Base-by-base conservation (phyloP, 2,113 vertebrate genomes). In the Cynoglossus semilaevis region DNA sequence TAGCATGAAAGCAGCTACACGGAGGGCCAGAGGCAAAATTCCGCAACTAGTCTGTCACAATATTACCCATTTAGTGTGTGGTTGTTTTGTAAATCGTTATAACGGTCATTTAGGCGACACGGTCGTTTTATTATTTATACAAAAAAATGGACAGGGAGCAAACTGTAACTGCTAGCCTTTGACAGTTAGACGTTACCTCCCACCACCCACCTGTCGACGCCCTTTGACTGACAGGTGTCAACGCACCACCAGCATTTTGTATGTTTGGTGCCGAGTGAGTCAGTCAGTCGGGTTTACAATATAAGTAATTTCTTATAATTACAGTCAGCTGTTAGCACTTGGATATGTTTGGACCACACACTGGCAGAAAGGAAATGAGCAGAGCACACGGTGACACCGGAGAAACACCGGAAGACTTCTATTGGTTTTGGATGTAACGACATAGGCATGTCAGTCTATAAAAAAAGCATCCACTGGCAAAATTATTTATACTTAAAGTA, bases 141-240 rank as follows among this genome's bases (percentile, higher is more conserved):
- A 29, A 29, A 29, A 29, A 29, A 29, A 2, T 6, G 2, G 22
- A 9, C 29, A 38, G 29, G 42, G 17, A 10, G 35, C 22, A 35
- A 16, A 36, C 16, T 7, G 45, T 36, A 46, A 44, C 6, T 15
- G 54, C 37, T 41, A 29, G 8, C 41, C 34, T 61, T 38, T 72
- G 69, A 66, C 66, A 65, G 57, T 15, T 63, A 2, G n/a, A 7
- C 29, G 43, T 43, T 59, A 15, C 17, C 38, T 35, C 22, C 44
- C 43, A 6, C 15, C n/a, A 51, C 62, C 81, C 79, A 9, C 66
- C 45, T 85, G 71, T 81, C 67, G 42, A 74, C 57, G 67, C 44
- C 46, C 22, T 51, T 56, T 74, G 48, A 80, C 52, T 67, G 70
- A 67, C 76, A 74, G 64, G 15, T 77, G 67, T 62, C n/a, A 14